These are phyloP conservation scores for Drosophila virilis DNA, from an alignment of 1,140 invertebrate species.

Conservation along the genomic window DNA sequence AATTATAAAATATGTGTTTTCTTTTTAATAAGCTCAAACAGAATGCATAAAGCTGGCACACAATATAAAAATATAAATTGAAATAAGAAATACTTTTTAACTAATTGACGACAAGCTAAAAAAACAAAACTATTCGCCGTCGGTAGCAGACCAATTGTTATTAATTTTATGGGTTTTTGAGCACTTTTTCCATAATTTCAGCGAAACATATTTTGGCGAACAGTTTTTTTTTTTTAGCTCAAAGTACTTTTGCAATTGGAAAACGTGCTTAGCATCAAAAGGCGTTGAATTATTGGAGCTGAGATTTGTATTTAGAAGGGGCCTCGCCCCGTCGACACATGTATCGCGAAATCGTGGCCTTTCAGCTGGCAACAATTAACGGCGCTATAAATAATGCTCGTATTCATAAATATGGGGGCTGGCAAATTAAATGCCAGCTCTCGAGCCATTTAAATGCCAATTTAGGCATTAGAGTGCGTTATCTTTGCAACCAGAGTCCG, in stretches of 20 bases:
- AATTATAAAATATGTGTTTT: too few relatives aligned
- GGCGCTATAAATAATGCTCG: slow-evolving; percentile 49
- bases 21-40: too few relatives aligned
- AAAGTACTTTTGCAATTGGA: not conserved
- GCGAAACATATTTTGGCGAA: not conserved
- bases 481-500: slow-evolving; percentile 32
- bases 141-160: too few relatives aligned
- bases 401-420: slow-evolving; percentile 26
- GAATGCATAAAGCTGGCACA: too few relatives aligned
- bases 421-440: slow-evolving; percentile 44
- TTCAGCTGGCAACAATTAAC: slow-evolving; percentile 39
- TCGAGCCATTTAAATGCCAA: slow-evolving; percentile 43
- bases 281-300: not conserved
- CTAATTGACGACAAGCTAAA: too few relatives aligned
- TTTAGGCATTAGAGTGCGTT: slow-evolving; percentile 50
- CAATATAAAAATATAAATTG: not conserved
- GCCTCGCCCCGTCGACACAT: slow-evolving; percentile 11
- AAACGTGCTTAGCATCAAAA: slow-evolving; percentile 10
- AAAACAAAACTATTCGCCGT: too few relatives aligned
- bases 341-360: not conserved
- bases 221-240: not conserved
- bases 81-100: not conserved
- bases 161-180: not conserved
- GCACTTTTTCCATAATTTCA: not conserved
- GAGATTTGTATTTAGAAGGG: not conserved